phyloP scores from a whole-genome alignment of 2,797 vertebrate genomes.

The Clarias pachynema region DNA sequence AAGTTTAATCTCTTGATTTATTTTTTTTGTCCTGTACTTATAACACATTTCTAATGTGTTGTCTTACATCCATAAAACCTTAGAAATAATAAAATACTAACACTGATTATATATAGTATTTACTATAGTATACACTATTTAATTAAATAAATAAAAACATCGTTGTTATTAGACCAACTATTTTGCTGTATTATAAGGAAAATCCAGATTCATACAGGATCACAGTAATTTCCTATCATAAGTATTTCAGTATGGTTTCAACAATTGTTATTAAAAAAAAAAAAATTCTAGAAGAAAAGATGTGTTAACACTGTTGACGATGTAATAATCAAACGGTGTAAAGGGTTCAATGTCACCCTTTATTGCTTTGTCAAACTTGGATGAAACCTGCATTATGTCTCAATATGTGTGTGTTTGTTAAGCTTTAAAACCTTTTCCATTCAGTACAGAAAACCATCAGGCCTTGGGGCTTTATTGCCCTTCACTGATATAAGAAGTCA shows the following conservation, averaged over 20 bases:
- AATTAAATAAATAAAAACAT: neutral
- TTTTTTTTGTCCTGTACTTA: neutral
- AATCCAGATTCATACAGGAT: neutral
- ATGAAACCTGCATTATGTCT: neutral
- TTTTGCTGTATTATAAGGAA: neutral
- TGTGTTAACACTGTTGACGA: neutral
- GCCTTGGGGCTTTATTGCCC: slow-evolving; percentile 8
- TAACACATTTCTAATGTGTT: neutral
- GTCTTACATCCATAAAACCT: neutral
- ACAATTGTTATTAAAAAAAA: neutral
- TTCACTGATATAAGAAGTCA: slow-evolving; percentile 11
- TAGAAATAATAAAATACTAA: neutral
- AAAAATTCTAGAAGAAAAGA: neutral
- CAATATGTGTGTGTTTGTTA: neutral
- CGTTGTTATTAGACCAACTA: neutral
- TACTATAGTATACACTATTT: neutral
- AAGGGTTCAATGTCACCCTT: neutral
- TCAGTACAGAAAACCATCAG: slow-evolving; percentile 1
- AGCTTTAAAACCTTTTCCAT: slow-evolving; percentile 4
- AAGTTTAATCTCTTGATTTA: neutral
- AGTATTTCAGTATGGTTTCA: neutral
- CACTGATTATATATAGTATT: neutral
- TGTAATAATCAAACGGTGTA: neutral
- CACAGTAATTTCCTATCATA: neutral
- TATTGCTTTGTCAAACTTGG: neutral